Evolutionary conservation across 2,797 vertebrate genomes (phyloP).

Genomic region (Macrochelys suwanniensis): DNA sequence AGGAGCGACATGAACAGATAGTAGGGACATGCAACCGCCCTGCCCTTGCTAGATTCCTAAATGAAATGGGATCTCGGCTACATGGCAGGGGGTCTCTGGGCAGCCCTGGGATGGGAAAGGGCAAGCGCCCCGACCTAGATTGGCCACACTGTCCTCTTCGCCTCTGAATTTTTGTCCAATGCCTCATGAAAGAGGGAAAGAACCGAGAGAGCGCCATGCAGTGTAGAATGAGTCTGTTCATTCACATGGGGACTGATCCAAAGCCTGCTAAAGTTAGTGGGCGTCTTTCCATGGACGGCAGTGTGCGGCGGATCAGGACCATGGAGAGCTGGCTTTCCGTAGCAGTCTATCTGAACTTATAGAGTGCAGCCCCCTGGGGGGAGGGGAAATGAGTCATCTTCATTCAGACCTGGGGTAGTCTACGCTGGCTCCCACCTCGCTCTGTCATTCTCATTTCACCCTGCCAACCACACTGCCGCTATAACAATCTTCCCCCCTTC

Average conservation of each 20-base stretch:
- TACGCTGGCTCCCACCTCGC: not conserved
- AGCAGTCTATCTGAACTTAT: not conserved
- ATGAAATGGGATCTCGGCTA: not conserved
- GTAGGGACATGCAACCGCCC: not conserved
- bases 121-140: accelerated
- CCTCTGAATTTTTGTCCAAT: not conserved
- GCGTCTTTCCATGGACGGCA: not conserved
- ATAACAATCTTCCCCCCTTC: not conserved
- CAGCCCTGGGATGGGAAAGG: too few relatives aligned
- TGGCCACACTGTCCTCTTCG: not conserved
- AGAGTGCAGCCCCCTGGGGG: accelerated
- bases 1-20: not conserved
- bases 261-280: not conserved
- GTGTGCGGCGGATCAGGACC: not conserved
- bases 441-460: not conserved
- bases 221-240: accelerated
- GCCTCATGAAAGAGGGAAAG: not conserved
- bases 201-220: not conserved
- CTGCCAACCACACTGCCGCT: not conserved
- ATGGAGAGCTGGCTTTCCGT: not conserved
- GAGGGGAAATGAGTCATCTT: not conserved
- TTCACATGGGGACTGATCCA: accelerated
- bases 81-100: accelerated
- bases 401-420: not conserved
- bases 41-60: not conserved